These are phyloP conservation scores for Orchesella cincta DNA, from an alignment of 1,140 invertebrate species.

Conservation along the genomic window DNA sequence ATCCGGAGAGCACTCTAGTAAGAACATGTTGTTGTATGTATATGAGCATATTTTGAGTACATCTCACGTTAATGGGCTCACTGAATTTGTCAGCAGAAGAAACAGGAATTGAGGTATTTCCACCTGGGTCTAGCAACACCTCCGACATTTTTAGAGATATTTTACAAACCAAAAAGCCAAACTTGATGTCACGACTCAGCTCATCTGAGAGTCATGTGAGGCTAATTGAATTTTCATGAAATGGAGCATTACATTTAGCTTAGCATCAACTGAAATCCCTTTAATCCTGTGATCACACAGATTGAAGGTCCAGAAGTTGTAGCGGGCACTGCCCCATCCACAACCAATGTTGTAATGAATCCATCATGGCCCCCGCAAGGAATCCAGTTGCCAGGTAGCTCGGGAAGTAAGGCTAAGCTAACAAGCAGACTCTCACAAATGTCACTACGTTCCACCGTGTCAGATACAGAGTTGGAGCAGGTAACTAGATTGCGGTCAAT, in stretches of 20 bases:
- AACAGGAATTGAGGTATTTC: background rate
- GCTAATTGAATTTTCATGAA: too few relatives aligned
- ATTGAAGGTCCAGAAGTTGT: conserved; percentile 35
- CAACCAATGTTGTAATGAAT: conserved; percentile 43
- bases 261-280: background rate
- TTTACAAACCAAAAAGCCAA: conserved; percentile 81
- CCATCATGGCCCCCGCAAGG: conserved; percentile 44
- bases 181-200: conserved; percentile 65
- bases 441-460: conserved; percentile 83
- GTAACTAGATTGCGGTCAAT: too few relatives aligned
- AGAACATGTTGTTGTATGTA: too few relatives aligned
- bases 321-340: background rate
- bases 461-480: conserved; percentile 85
- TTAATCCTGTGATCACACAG: conserved; percentile 1
- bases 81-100: background rate
- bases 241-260: too few relatives aligned
- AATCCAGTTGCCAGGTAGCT: conserved; percentile 39
- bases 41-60: background rate
- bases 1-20: conserved; percentile 42
- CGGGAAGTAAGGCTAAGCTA: conserved; percentile 39
- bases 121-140: conserved; percentile 54
- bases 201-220: conserved; percentile 50
- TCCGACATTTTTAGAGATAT: conserved; percentile 85
- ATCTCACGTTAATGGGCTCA: background rate
- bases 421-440: conserved; percentile 55